Evolutionary conservation across 2,113 vertebrate genomes (phyloP), one percentile per base, ranked within the genome.

Genomic region (Kryptolebias marmoratus): DNA sequence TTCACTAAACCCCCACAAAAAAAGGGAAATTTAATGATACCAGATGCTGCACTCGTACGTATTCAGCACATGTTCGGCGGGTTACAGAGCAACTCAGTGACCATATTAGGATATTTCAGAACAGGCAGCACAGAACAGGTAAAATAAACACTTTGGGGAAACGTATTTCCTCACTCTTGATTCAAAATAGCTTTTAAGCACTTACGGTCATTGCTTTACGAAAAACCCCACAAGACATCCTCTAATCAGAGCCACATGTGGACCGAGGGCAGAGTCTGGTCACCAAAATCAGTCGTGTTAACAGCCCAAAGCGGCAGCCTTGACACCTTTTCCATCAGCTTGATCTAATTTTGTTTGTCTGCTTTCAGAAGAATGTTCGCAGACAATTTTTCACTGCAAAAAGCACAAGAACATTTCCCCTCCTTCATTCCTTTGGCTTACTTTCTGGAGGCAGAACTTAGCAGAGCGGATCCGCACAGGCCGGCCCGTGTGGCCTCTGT

Each of bases 211-310:
- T 53, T 27, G 56, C 50, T 32, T 80, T 77, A 63, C 55, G 63
- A 71, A 50, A 61, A 86, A 86, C 88, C 87, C 15, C 83, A 64
- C 83, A 61, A 74, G 72, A 61, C 68, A 58, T 48, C 39, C 10
- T 45, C n/a, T 86, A 88, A 91, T 86, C 65, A 64, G 60, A 87
- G 68, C 87, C 89, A 87, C 79, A 88, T 89, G 91, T 73, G 56
- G 16, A 63, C 50, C 0, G 11, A 16, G 88, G 77, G 55, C 60
- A 86, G 49, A 80, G 74, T 82, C 79, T 81, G 88, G 80, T 80
- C 86, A 83, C 82, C 58, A 31, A 64, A 77, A 82, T 68, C 75
- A 65, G 53, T 68, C 42, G 69, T 27, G 87, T 79, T 90, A 87
- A 90, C 81, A 86, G 68, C 39, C 73, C 28, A 62, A 39, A 72